Percentiles rank a stretch among this genome's conserved stretches.
phyloP scores from a whole-genome alignment of 2,888 invertebrate genomes.

The Idaea aversata region DNA sequence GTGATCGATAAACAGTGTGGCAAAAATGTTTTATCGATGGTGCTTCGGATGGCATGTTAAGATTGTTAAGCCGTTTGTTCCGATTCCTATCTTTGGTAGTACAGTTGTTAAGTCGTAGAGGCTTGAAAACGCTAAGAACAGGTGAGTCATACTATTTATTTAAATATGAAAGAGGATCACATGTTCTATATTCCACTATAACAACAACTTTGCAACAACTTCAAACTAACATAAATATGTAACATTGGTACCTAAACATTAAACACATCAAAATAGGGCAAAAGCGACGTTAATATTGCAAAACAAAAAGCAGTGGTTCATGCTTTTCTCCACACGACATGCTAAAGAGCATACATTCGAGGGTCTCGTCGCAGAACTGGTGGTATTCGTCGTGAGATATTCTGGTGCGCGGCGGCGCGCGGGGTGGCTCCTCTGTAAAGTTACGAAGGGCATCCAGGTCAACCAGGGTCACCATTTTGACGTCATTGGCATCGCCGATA shows the following conservation, averaged over 20 bases:
- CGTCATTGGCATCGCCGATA: slow-evolving; percentile 28
- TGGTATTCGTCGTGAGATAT: slow-evolving; percentile 89
- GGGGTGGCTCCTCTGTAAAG: slow-evolving; percentile 58
- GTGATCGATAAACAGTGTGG: no score
- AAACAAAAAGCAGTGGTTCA: slow-evolving; percentile 56
- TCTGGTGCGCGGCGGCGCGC: slow-evolving; percentile 74
- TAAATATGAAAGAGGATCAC: neutral
- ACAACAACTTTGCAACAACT: neutral
- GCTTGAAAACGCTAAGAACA: neutral
- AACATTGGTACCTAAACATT: slow-evolving; percentile 6
- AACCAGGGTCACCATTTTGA: slow-evolving; percentile 21
- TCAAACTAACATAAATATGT: neutral
- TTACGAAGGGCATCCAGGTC: slow-evolving; percentile 30
- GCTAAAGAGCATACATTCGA: slow-evolving; percentile 84
- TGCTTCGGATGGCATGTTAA: no score
- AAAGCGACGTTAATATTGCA: slow-evolving; percentile 31
- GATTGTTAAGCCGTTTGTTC: no score
- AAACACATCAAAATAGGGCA: slow-evolving; percentile 13
- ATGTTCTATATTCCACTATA: neutral
- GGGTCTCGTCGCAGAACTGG: slow-evolving; percentile 88
- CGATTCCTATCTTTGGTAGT: no score
- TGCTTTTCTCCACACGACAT: slow-evolving; percentile 48
- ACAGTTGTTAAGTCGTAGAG: no score
- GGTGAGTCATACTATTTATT: neutral
- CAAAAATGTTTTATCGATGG: no score